phyloP scores from a whole-genome alignment of 1,140 invertebrate species.

The Chrysopa pallens region DNA sequence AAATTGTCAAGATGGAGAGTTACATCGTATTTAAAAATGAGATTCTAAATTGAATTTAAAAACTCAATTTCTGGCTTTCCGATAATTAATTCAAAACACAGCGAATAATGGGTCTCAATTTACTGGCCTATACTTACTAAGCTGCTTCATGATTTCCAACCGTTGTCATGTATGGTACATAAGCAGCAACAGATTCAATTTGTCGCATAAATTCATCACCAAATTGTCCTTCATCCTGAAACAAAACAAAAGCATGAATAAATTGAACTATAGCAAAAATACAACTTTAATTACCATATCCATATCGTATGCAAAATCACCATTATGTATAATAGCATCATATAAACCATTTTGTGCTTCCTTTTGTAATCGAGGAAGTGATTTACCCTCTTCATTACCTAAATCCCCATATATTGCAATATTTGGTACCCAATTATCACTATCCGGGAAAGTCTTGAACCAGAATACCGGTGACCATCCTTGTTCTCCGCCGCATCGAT shows the following conservation, averaged over 20 bases:
- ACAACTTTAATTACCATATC: constrained; percentile 17
- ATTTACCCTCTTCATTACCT: constrained; percentile 46
- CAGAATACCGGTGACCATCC: neutral
- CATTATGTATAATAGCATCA: constrained; percentile 52
- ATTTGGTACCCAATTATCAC: constrained; percentile 34
- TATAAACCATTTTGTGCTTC: constrained; percentile 40
- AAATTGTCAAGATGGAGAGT: no score
- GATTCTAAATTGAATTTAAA: no score
- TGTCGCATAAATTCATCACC: constrained; percentile 86
- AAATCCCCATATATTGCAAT: constrained; percentile 52
- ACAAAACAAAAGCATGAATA: no score
- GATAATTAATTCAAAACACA: no score
- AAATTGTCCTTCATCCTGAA: constrained; percentile 45
- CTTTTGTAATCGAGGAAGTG: constrained; percentile 36
- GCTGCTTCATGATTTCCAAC: constrained; percentile 79
- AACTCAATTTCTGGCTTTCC: no score
- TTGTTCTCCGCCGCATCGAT: constrained; percentile 9
- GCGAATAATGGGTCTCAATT: no score
- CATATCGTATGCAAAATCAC: constrained; percentile 65
- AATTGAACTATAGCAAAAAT: no score
- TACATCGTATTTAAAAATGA: no score
- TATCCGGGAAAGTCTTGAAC: constrained; percentile 15
- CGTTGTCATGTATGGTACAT: constrained; percentile 82
- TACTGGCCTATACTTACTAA: constrained; percentile 56
- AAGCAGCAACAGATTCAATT: constrained; percentile 70